These are phyloP conservation scores for Escarpia spicata DNA, from an alignment of 2,888 invertebrate genomes.

Conservation along the genomic window DNA sequence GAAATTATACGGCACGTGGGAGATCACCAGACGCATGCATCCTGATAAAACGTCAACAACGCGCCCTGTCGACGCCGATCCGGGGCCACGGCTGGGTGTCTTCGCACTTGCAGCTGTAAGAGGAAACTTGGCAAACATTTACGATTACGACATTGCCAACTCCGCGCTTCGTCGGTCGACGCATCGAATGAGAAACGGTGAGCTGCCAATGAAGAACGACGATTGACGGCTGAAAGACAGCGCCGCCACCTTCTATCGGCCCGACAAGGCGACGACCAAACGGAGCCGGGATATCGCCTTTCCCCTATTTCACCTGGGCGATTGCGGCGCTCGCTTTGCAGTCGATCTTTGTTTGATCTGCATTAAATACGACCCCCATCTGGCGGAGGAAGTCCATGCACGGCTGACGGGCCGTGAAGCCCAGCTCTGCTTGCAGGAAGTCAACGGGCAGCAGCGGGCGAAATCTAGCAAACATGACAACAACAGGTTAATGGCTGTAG, in stretches of 20 bases:
- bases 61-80: not conserved
- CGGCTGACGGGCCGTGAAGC: conserved; percentile 84
- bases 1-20: not conserved
- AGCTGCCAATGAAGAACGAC: conserved; percentile 4
- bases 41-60: not conserved
- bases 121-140: conserved; percentile 16
- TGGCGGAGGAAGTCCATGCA: conserved; percentile 88
- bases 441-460: conserved; percentile 89
- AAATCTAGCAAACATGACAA: conserved; percentile 74
- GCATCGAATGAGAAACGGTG: not conserved
- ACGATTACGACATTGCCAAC: not conserved
- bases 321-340: conserved; percentile 74
- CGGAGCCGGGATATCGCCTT: not conserved
- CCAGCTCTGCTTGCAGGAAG: conserved; percentile 87
- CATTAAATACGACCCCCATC: conserved; percentile 74
- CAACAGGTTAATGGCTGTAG: conserved; percentile 13
- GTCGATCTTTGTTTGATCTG: conserved; percentile 77
- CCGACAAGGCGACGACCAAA: not conserved
- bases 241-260: not conserved
- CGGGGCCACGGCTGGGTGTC: not conserved
- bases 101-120: conserved; percentile 4
- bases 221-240: conserved; percentile 10
- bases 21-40: not conserved
- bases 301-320: not conserved
- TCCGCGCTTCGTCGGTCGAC: conserved; percentile 10